Evolutionary conservation across 2,888 invertebrate genomes (phyloP), one percentile per base, ranked within the genome.

Genomic region (Sceliomorpha sp.): DNA sequence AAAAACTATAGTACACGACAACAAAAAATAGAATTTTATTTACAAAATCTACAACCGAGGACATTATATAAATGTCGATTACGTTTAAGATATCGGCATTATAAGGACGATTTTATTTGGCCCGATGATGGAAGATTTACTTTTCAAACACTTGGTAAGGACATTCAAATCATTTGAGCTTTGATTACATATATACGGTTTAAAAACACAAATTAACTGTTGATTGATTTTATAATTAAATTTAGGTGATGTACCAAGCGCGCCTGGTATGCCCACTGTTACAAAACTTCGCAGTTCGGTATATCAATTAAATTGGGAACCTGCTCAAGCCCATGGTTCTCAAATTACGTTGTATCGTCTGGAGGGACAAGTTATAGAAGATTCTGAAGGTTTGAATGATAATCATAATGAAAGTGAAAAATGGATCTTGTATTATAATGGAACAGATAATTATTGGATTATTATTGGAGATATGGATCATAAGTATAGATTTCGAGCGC

Each of bases 371-470:
- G 89, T 75, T 69, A 85, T 84, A 58, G 32, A 75, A 73, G 76
- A 79, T 24, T 26, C 70, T 2, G 70, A 71, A 1, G 44, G 70
- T 26, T 45, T 31, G 1, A 59, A 71, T 15, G 55, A 39, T 13
- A 74, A 60, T 1, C 66, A 51, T 9, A 78, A 81, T n/a, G 56
- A 71, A 2, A 81, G 73, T 12, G 55, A 72, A 15, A 55, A 90
- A 55, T 94, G 94, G 94, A 88, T 88, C 40, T 82, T 90, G 0
- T 91, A 93, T 48, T 95, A 96, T 80, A 96, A 95, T 80, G 96
- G 95, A 73, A 92, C 93, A 40, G 94, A 96, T 36, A 92, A 93
- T 63, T 94, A 94, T 82, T 98, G 97, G 94, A 91, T 95, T 64
- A 92, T 96, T 15, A 91, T 91, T 6, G 79, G 81, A 0, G 80